Evolutionary conservation across 2,113 vertebrate species (phyloP).

Genomic region (Thomomys bottae): DNA sequence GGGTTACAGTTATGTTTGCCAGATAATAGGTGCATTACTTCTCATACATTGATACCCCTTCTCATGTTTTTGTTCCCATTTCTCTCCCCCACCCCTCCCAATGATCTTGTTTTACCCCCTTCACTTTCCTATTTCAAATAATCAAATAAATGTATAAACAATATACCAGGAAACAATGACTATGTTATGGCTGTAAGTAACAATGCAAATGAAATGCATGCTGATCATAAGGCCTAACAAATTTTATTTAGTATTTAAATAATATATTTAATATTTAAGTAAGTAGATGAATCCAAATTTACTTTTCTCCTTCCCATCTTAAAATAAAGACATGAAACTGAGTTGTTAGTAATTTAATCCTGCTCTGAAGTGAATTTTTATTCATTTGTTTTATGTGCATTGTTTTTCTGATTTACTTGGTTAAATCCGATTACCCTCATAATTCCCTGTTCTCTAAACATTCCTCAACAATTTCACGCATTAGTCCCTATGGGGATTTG

Average conservation of each 20-base stretch:
- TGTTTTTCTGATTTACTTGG: constrained; percentile 39
- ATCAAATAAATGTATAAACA: too few species aligned
- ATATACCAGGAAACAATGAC: background rate
- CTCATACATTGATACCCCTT: too few species aligned
- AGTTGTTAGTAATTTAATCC: background rate
- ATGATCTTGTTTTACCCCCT: too few species aligned
- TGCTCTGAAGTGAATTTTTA: background rate
- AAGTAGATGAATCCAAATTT: background rate
- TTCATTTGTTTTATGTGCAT: background rate
- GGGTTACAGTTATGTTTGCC: too few species aligned
- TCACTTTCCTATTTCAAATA: too few species aligned
- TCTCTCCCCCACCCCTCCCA: too few species aligned
- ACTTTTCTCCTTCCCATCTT: background rate
- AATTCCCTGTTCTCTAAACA: constrained; percentile 63
- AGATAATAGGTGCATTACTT: too few species aligned
- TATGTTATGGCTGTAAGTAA: background rate
- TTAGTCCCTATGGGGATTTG: constrained; percentile 64
- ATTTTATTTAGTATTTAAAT: background rate
- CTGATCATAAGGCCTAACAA: background rate
- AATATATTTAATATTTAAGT: background rate
- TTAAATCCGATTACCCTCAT: constrained; percentile 65
- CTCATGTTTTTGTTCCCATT: too few species aligned
- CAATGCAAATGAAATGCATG: background rate
- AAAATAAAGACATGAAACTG: background rate
- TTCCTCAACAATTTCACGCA: constrained; percentile 64